These are phyloP conservation scores for Huso huso DNA, from an alignment of 2,797 vertebrate species.

Conservation along the genomic window DNA sequence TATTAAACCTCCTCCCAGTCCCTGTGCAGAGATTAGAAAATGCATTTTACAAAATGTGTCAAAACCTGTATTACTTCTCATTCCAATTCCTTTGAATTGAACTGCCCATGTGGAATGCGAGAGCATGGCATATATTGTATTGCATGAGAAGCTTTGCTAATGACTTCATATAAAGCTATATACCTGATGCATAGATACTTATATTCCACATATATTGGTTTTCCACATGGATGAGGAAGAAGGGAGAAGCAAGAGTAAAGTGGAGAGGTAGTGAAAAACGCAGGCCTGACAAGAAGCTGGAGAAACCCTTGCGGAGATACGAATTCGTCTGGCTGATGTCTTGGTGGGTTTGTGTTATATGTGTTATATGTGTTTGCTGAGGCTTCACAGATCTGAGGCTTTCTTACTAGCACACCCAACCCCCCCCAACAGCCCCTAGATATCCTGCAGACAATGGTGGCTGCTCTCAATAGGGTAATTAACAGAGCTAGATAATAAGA, in stretches of 20 bases:
- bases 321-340: not conserved
- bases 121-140: no score
- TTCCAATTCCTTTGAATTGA: no score
- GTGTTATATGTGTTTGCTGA: not conserved
- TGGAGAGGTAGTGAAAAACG: not conserved
- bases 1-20: no score
- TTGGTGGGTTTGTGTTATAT: not conserved
- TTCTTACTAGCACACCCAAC: not conserved
- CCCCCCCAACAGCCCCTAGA: slow-evolving; percentile 7
- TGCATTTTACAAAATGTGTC: no score
- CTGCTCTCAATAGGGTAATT: slow-evolving; percentile 12
- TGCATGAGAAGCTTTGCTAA: no score
- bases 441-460: slow-evolving; percentile 5
- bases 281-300: not conserved
- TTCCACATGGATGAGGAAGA: not conserved
- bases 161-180: no score
- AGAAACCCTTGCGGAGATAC: not conserved
- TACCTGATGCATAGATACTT: no score
- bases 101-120: no score
- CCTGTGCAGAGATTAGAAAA: no score
- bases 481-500: slow-evolving; percentile 19
- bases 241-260: not conserved
- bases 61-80: no score
- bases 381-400: not conserved
- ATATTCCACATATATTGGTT: not conserved